Conservation (phyloP, 2,113 vertebrate species). For the Hippopotamus amphibius region DNA sequence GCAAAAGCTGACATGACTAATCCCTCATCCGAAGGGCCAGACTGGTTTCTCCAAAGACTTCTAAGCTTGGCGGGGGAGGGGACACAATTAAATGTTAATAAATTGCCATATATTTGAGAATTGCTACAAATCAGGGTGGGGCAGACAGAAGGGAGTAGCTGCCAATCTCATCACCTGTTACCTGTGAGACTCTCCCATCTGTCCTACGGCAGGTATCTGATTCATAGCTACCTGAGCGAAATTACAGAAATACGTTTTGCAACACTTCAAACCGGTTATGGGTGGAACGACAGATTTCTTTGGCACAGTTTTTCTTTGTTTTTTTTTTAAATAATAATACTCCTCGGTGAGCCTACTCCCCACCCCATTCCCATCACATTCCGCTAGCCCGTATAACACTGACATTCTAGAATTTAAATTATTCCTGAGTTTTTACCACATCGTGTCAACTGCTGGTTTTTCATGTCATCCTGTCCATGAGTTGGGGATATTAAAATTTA, state of each 20-base stretch:
- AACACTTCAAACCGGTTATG: conserved; percentile 66
- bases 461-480: not conserved
- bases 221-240: conserved; percentile 51
- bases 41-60: conserved; percentile 68
- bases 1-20: conserved; percentile 67
- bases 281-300: conserved; percentile 57
- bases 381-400: not conserved
- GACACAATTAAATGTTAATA: conserved; percentile 48
- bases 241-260: conserved; percentile 56
- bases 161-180: not conserved
- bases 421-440: not conserved
- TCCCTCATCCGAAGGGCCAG: conserved; percentile 24
- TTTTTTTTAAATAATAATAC: not conserved
- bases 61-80: not conserved
- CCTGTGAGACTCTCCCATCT: not conserved
- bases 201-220: conserved; percentile 20
- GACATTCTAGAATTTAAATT: not conserved
- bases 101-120: conserved; percentile 48
- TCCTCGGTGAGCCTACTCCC: not conserved
- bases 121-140: conserved; percentile 65
- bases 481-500: not conserved
- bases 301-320: not conserved
- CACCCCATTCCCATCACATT: not conserved
- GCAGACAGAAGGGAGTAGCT: conserved; percentile 35
- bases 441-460: not conserved